A percentile compares a stretch with the other conserved stretches of the same genome.
These are phyloP conservation scores for Erpobdella octoculata DNA, from an alignment of 2,888 invertebrate genomes.

Conservation along the genomic window DNA sequence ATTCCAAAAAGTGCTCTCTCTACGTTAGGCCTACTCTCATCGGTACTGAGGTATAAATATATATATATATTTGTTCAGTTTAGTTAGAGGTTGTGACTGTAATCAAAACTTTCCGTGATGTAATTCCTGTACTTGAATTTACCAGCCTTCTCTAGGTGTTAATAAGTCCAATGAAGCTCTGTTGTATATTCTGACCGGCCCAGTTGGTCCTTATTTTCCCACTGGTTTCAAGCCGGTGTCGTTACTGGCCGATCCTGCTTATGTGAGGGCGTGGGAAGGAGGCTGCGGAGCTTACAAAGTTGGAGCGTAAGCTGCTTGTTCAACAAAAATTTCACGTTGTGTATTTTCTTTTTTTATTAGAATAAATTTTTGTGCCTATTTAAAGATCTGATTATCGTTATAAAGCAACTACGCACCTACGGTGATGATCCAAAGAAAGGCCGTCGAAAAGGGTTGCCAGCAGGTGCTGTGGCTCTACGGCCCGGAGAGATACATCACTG, in stretches of 20 bases:
- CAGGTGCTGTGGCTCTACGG: constrained; percentile 95
- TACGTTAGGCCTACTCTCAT: constrained; percentile 93
- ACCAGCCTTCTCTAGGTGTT: constrained; percentile 83
- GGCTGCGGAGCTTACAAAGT: constrained; percentile 90
- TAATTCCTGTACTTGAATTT: constrained; percentile 6
- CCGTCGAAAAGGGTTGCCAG: constrained; percentile 73
- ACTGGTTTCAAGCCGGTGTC: constrained; percentile 66
- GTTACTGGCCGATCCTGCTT: constrained; percentile 82
- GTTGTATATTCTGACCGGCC: constrained; percentile 80
- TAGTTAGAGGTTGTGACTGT: background rate
- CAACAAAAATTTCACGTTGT: background rate
- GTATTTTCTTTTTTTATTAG: background rate
- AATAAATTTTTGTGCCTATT: background rate
- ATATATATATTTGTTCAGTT: background rate
- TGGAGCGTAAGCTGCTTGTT: constrained; percentile 77
- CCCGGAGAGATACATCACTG: constrained; percentile 81
- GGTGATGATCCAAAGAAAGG: constrained; percentile 57
- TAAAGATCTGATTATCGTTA: background rate
- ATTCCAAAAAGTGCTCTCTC: constrained; percentile 71
- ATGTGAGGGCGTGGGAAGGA: constrained; percentile 68
- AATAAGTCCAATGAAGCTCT: constrained; percentile 76
- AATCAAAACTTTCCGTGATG: background rate
- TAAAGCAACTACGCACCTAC: constrained; percentile 58
- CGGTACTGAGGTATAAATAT: constrained; percentile 77
- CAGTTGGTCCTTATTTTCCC: constrained; percentile 86